Percentiles rank a stretch among this genome's conserved stretches.
Evolutionary conservation across 2,113 vertebrate genomes (phyloP).

Genomic region (Malurus cyaneus): DNA sequence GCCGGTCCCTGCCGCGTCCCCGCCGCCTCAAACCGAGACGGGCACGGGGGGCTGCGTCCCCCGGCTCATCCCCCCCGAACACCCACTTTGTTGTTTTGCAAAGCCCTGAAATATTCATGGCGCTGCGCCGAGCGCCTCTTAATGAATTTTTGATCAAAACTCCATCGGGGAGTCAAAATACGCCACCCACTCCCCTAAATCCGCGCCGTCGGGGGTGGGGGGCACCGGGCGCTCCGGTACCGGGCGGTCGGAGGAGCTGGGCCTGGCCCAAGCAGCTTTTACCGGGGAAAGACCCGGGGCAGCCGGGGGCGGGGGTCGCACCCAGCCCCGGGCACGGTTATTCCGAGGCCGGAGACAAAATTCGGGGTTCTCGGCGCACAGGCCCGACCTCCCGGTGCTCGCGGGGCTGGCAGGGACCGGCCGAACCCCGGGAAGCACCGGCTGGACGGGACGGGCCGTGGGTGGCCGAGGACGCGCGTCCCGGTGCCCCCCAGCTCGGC

Average conservation of each 20-base stretch:
- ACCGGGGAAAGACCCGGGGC: too few relatives aligned
- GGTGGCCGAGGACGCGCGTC: not conserved
- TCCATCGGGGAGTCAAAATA: not conserved
- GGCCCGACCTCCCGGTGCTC: not conserved
- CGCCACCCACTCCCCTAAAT: not conserved
- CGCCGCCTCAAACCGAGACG: not conserved
- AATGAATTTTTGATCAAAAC: slow-evolving; percentile 65
- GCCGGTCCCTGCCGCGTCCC: not conserved
- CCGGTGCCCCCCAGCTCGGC: not conserved
- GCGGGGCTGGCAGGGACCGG: too few relatives aligned
- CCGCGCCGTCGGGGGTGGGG: too few relatives aligned
- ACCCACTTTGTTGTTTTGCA: slow-evolving; percentile 20
- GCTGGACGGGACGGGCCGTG: not conserved
- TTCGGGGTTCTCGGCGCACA: not conserved
- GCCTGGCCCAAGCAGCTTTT: not conserved
- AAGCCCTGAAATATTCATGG: slow-evolving; percentile 40
- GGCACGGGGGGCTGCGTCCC: not conserved
- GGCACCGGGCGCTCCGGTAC: not conserved
- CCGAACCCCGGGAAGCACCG: not conserved
- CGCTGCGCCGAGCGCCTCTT: not conserved
- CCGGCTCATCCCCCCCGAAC: not conserved
- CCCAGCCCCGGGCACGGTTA: not conserved
- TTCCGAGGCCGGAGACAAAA: fast-evolving
- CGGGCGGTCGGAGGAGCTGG: not conserved
- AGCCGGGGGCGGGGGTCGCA: not conserved